These are phyloP conservation scores for Xanthia icteritia DNA, from an alignment of 2,888 invertebrate genomes.

Conservation along the genomic window DNA sequence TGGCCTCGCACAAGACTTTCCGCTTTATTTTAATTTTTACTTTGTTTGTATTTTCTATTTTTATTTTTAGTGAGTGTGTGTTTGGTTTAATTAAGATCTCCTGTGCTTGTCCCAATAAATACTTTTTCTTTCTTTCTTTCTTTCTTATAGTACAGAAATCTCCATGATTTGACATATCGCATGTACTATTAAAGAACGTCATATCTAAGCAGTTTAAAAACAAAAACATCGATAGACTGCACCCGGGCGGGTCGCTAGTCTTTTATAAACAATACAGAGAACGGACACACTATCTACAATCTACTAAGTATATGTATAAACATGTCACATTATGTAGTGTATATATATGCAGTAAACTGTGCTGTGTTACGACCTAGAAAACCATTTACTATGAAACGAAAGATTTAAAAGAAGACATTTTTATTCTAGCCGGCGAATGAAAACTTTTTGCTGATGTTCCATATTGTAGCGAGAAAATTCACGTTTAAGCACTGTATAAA, in stretches of 20 bases:
- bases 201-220: no score
- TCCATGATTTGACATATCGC: neutral
- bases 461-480: constrained; percentile 29
- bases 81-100: no score
- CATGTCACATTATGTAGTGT: neutral
- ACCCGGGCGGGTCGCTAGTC: neutral
- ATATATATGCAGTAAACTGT: constrained; percentile 4
- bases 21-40: no score
- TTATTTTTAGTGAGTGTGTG: no score
- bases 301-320: neutral
- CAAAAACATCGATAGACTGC: neutral
- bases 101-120: no score
- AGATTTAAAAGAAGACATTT: constrained; percentile 50
- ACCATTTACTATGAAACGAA: constrained; percentile 52
- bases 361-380: constrained; percentile 51
- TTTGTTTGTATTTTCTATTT: no score
- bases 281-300: neutral
- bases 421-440: constrained; percentile 33
- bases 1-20: no score
- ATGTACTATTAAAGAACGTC: neutral
- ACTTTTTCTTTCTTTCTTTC: no score
- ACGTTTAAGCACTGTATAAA: constrained; percentile 29
- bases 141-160: no score
- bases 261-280: neutral
- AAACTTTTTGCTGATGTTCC: constrained; percentile 37